Percentiles rank a stretch among this genome's conserved stretches.
Evolutionary conservation across 2,113 vertebrate genomes (phyloP).

Genomic region (Zosterops pallidus): DNA sequence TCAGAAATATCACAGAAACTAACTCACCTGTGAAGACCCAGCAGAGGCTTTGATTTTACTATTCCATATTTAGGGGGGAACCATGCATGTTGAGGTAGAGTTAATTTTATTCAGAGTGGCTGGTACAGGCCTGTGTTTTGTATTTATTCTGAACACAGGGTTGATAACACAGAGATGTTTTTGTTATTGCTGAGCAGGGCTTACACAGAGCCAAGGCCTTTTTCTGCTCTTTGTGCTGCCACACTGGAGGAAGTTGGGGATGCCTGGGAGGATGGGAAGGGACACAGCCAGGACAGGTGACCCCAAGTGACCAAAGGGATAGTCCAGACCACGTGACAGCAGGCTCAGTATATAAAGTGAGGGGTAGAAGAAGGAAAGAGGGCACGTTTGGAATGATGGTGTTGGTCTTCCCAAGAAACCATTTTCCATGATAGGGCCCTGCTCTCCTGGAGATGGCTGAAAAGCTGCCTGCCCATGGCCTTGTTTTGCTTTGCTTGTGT

Average conservation of each 20-base stretch:
- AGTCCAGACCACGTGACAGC: background rate
- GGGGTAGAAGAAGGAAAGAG: background rate
- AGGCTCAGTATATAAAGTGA: background rate
- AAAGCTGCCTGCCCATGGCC: background rate
- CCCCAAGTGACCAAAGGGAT: background rate
- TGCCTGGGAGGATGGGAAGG: background rate
- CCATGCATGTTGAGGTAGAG: background rate
- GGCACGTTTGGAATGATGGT: background rate
- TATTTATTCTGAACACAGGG: background rate
- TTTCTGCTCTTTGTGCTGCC: background rate
- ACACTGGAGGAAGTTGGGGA: rapidly evolving
- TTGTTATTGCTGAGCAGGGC: background rate
- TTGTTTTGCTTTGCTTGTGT: background rate
- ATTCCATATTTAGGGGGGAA: background rate
- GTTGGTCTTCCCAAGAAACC: background rate
- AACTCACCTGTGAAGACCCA: background rate
- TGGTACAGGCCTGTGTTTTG: background rate
- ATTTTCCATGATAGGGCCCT: background rate
- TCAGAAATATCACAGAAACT: background rate
- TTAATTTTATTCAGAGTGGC: background rate
- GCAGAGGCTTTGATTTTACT: background rate
- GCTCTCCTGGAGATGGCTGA: background rate
- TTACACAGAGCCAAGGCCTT: background rate
- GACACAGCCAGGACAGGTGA: background rate
- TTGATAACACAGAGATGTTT: background rate